A percentile compares a stretch with the other conserved stretches of the same genome.
These are phyloP conservation scores for Steinernema hermaphroditum DNA, from an alignment of 2,888 invertebrate species.

Conservation along the genomic window DNA sequence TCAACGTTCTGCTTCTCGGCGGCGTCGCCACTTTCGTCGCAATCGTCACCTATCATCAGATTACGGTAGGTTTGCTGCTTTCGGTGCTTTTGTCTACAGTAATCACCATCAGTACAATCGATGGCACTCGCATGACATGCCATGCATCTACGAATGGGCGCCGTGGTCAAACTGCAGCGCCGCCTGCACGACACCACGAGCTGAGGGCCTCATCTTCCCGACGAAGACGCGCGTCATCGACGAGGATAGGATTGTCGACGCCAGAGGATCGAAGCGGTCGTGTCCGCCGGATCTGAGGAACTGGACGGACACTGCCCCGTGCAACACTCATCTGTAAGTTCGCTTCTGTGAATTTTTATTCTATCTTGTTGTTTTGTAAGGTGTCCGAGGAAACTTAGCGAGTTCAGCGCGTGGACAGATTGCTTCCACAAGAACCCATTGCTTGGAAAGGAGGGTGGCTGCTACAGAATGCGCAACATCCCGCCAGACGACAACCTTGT, in stretches of 20 bases:
- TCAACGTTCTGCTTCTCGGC: not conserved
- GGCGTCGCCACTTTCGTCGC: not conserved
- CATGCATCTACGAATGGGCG: conserved; percentile 18
- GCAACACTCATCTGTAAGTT: not conserved
- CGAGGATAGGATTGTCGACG: not conserved
- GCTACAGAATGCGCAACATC: not conserved
- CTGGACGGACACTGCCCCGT: not conserved
- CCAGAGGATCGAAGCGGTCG: not conserved
- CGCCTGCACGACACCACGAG: not conserved
- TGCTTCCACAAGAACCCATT: conserved; percentile 7
- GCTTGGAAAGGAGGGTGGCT: not conserved
- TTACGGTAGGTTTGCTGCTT: not conserved
- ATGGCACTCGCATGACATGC: conserved; percentile 11
- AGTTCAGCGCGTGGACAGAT: not conserved
- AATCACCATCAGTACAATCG: not conserved
- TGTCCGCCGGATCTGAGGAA: not conserved
- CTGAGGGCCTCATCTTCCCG: not conserved
- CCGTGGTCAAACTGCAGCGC: not conserved
- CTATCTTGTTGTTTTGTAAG: not conserved
- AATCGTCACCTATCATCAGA: not conserved
- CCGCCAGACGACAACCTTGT: not conserved
- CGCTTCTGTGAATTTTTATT: not conserved
- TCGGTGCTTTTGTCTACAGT: not conserved
- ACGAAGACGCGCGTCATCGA: not conserved
- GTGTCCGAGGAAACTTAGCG: not conserved